A percentile compares a stretch with the other conserved stretches of the same genome.
Conservation (phyloP, 2,113 vertebrate genomes). For the Madoqua kirkii region DNA sequence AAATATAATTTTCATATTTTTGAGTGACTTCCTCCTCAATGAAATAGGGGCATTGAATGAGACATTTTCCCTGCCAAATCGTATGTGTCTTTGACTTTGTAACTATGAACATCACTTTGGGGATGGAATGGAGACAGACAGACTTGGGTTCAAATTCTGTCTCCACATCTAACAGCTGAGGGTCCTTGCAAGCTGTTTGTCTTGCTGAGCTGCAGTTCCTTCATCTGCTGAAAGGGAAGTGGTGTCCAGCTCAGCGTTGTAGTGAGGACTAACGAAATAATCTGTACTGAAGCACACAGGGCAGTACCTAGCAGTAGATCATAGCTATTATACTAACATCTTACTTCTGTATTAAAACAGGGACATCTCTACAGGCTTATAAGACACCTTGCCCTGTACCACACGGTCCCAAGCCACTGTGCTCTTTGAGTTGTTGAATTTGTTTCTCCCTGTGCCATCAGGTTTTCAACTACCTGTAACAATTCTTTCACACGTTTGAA, state of each 20-base stretch:
- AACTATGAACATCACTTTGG: neutral
- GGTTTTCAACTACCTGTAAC: neutral
- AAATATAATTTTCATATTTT: neutral
- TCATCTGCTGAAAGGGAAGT: neutral
- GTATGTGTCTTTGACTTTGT: neutral
- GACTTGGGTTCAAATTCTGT: neutral
- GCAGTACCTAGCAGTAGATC: neutral
- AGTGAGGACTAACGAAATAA: neutral
- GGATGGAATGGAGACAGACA: neutral
- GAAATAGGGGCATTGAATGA: neutral
- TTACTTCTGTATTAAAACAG: neutral
- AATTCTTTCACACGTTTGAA: neutral
- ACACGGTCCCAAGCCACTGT: neutral
- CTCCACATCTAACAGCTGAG: neutral
- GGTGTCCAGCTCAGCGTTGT: fast-evolving
- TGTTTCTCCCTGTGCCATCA: neutral
- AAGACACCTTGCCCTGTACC: neutral
- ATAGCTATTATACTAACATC: neutral
- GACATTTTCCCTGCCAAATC: neutral
- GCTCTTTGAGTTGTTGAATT: neutral
- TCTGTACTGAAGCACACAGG: fast-evolving
- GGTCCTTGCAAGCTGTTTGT: too few relatives aligned
- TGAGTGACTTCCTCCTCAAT: neutral
- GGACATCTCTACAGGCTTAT: neutral
- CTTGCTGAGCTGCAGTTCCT: neutral